Evolutionary conservation across 2,888 invertebrate species (phyloP).

Genomic region (Pardosa pseudoannulata): DNA sequence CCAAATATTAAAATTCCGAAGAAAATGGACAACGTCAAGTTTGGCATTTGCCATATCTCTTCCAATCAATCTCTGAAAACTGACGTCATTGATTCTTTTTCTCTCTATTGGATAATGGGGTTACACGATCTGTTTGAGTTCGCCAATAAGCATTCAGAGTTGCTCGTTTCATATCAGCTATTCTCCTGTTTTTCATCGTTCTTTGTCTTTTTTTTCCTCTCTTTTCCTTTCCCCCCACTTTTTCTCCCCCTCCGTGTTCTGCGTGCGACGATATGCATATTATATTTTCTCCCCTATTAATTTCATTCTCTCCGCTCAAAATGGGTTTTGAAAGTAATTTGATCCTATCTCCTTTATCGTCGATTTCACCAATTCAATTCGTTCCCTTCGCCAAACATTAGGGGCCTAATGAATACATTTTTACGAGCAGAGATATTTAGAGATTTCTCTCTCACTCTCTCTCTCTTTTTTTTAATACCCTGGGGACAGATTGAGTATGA

Average conservation of each 20-base stretch:
- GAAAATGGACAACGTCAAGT: slow-evolving; percentile 24
- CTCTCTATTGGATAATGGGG: slow-evolving; percentile 68
- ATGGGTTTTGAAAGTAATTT: slow-evolving; percentile 59
- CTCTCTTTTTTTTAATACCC: neutral
- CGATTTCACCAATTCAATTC: slow-evolving; percentile 62
- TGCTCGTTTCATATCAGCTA: slow-evolving; percentile 45
- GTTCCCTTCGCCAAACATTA: slow-evolving; percentile 39
- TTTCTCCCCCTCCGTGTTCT: slow-evolving; percentile 6
- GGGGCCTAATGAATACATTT: slow-evolving; percentile 63
- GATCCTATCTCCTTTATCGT: slow-evolving; percentile 64
- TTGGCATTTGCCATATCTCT: slow-evolving; percentile 38
- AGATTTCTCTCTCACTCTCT: neutral
- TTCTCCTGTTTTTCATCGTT: slow-evolving; percentile 4
- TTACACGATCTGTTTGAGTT: slow-evolving; percentile 67
- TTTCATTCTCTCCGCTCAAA: slow-evolving; percentile 59
- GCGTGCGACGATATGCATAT: slow-evolving; percentile 22
- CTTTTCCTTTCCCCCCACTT: neutral
- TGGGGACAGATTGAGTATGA: neutral
- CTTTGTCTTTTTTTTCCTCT: slow-evolving; percentile 25
- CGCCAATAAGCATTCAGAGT: slow-evolving; percentile 64
- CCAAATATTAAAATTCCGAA: no score
- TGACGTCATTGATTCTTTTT: slow-evolving; percentile 62
- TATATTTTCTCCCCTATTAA: slow-evolving; percentile 55
- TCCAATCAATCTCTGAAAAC: slow-evolving; percentile 49
- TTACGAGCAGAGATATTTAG: slow-evolving; percentile 27